These are phyloP conservation scores for Acanthopagrus latus DNA, from an alignment of 2,797 vertebrate species.

Conservation along the genomic window DNA sequence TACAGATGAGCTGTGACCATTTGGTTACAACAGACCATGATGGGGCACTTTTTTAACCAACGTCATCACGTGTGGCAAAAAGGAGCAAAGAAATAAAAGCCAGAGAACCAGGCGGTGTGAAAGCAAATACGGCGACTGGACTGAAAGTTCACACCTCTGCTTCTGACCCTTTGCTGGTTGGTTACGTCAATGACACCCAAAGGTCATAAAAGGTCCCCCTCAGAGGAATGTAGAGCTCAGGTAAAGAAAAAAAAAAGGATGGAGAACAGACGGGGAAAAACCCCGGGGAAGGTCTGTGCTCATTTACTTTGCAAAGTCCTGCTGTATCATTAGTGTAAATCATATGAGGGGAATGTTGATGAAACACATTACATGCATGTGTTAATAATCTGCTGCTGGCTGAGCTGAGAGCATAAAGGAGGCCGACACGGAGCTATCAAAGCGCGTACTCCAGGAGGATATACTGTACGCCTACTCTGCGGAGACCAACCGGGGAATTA, in stretches of 20 bases:
- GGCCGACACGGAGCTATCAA: slow-evolving; percentile 37
- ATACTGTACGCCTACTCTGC: slow-evolving; percentile 19
- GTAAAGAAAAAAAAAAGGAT: slow-evolving; percentile 36
- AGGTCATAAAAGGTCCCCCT: slow-evolving; percentile 56
- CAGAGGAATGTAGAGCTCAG: slow-evolving; percentile 68
- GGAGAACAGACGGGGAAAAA: neutral
- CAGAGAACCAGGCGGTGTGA: slow-evolving; percentile 47
- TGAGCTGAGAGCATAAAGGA: slow-evolving; percentile 17
- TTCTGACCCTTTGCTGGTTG: slow-evolving; percentile 48
- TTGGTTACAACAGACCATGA: slow-evolving; percentile 46
- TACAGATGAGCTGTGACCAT: slow-evolving; percentile 46
- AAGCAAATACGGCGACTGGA: slow-evolving; percentile 65
- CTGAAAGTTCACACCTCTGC: slow-evolving; percentile 63
- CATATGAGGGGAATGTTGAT: slow-evolving; percentile 7
- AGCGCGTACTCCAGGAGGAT: slow-evolving; percentile 20
- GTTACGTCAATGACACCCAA: slow-evolving; percentile 71
- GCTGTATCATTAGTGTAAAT: slow-evolving; percentile 38
- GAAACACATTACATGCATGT: slow-evolving; percentile 52
- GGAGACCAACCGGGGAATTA: slow-evolving; percentile 23
- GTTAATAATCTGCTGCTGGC: slow-evolving; percentile 55
- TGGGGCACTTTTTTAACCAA: slow-evolving; percentile 34
- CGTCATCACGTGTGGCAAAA: slow-evolving; percentile 53
- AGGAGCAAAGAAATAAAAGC: neutral
- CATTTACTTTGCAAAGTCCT: slow-evolving; percentile 31
- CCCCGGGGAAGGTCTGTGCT: slow-evolving; percentile 2